A percentile compares a stretch with the other conserved stretches of the same genome.
Evolutionary conservation across 2,797 vertebrate genomes (phyloP).

Genomic region (Poecilia velifera): DNA sequence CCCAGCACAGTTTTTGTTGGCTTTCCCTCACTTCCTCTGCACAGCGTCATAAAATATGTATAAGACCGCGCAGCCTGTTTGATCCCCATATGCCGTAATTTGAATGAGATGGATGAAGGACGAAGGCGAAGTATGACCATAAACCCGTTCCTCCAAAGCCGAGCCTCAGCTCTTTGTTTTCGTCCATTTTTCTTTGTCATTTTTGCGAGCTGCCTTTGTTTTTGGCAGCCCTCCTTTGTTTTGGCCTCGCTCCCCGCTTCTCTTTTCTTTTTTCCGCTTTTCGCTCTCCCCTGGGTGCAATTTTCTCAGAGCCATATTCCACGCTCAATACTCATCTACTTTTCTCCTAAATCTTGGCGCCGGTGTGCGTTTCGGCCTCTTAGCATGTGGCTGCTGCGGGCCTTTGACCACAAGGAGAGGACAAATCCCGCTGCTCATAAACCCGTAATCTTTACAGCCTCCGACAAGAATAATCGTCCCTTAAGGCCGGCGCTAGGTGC

Average conservation of each 20-base stretch:
- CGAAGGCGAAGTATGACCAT: background rate
- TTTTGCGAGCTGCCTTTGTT: background rate
- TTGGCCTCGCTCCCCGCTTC: slow-evolving; percentile 11
- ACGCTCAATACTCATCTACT: slow-evolving; percentile 61
- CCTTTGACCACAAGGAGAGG: slow-evolving; percentile 60
- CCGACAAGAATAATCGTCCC: slow-evolving; percentile 49
- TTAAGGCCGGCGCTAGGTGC: slow-evolving; percentile 40
- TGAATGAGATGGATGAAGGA: slow-evolving; percentile 24
- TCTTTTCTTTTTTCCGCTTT: background rate
- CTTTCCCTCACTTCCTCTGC: slow-evolving; percentile 46
- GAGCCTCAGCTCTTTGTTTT: slow-evolving; percentile 34
- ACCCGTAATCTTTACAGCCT: slow-evolving; percentile 60
- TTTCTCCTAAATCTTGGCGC: slow-evolving; percentile 58
- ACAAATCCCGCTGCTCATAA: slow-evolving; percentile 64
- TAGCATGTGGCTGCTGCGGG: slow-evolving; percentile 43
- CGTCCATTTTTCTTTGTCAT: background rate
- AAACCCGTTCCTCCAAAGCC: slow-evolving; percentile 41
- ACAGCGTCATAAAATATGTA: slow-evolving; percentile 62
- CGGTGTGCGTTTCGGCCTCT: slow-evolving; percentile 40
- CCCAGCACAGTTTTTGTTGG: slow-evolving; percentile 44
- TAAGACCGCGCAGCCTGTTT: slow-evolving; percentile 52
- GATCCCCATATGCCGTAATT: slow-evolving; percentile 53
- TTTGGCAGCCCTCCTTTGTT: slow-evolving; percentile 43
- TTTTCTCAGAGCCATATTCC: slow-evolving; percentile 61
- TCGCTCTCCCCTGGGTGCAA: slow-evolving; percentile 46